phyloP scores from a whole-genome alignment of 2,888 invertebrate genomes.

The Nephrotoma appendiculata region DNA sequence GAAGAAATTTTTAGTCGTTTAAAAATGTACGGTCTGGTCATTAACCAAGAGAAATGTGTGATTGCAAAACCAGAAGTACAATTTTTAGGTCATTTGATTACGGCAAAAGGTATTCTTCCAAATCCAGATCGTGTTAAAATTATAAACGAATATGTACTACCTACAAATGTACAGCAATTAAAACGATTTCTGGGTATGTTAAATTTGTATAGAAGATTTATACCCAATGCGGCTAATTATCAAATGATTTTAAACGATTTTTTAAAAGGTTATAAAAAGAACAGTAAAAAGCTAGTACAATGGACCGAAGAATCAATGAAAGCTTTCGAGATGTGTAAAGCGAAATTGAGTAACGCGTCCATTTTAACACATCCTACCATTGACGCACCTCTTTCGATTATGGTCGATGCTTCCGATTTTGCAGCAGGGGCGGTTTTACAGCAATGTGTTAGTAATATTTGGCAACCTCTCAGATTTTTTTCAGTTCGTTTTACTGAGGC shows the following conservation, averaged over 20 bases:
- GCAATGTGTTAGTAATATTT: no score
- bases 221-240: not conserved
- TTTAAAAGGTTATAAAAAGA: not conserved
- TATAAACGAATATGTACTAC: not conserved
- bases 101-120: no score
- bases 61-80: no score
- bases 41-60: no score
- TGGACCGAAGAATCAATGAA: not conserved
- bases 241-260: not conserved
- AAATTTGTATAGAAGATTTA: not conserved
- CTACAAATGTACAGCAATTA: not conserved
- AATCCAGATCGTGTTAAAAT: no score
- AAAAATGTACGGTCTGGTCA: no score
- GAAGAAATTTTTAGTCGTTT: no score
- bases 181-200: not conserved
- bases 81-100: no score
- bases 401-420: slow-evolving; percentile 20
- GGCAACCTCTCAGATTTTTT: slow-evolving; percentile 3
- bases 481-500: no score
- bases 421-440: slow-evolving; percentile 19
- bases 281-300: not conserved
- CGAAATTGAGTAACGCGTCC: not conserved
- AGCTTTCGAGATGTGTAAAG: slow-evolving; percentile 1
- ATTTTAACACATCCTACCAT: not conserved
- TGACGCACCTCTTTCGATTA: not conserved